phyloP scores from a whole-genome alignment of 2,888 invertebrate genomes.

The Bembecia ichneumoniformis region DNA sequence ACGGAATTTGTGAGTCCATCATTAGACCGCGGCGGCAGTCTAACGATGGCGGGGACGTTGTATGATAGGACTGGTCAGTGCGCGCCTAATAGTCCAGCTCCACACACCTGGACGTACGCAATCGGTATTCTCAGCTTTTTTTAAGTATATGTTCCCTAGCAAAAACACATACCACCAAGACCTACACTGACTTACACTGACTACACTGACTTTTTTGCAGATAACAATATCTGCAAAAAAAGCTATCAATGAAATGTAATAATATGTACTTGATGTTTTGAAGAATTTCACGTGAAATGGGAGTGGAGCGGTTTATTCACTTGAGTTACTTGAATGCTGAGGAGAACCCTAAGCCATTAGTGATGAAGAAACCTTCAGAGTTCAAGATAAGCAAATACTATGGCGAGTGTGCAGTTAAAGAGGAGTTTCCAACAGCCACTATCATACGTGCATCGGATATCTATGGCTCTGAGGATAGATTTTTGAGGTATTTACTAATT shows the following conservation, averaged over 20 bases:
- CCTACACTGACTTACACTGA: conserved; percentile 2
- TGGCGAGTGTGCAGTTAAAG: conserved; percentile 91
- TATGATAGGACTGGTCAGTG: no score
- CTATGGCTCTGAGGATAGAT: conserved; percentile 92
- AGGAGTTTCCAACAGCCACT: conserved; percentile 96
- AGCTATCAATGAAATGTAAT: not conserved
- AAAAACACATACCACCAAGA: no score
- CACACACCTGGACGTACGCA: not conserved
- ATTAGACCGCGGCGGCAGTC: no score
- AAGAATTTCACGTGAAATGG: conserved; percentile 77
- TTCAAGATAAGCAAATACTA: conserved; percentile 83
- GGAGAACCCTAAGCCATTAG: conserved; percentile 77
- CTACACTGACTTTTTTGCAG: no score
- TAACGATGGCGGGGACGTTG: no score
- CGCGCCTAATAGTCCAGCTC: no score
- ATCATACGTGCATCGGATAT: conserved; percentile 94
- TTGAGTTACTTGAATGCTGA: conserved; percentile 88
- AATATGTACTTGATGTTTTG: conserved; percentile 8
- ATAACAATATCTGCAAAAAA: not conserved
- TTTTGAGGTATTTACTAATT: conserved; percentile 70
- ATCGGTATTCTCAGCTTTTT: no score
- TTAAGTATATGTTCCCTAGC: no score
- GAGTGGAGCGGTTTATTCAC: conserved; percentile 94
- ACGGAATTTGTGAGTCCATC: no score
- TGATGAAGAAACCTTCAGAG: conserved; percentile 81